Conservation (phyloP, 2,113 vertebrate species). For the Aptenodytes forsteri region DNA sequence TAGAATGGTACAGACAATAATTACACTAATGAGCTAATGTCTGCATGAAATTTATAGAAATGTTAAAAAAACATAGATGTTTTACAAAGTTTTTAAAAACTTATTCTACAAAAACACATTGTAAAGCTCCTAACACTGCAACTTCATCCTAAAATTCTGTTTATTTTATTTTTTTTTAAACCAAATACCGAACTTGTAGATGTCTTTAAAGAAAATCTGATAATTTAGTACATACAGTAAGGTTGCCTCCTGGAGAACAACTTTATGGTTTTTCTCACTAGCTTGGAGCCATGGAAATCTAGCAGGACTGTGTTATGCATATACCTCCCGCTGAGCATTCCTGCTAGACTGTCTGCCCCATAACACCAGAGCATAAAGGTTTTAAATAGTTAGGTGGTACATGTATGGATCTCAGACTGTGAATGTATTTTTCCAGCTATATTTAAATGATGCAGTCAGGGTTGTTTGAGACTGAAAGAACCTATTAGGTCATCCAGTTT, state of each 20-base stretch:
- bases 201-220: background rate
- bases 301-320: background rate
- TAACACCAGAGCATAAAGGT: background rate
- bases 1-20: background rate
- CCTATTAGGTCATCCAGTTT: background rate
- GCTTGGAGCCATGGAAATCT: background rate
- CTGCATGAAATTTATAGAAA: background rate
- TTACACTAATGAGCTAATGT: background rate
- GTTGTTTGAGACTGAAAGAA: background rate
- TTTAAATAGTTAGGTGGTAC: background rate
- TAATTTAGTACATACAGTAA: background rate
- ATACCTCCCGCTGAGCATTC: background rate
- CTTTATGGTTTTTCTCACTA: background rate
- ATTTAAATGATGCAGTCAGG: background rate
- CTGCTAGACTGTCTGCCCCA: background rate
- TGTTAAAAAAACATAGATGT: background rate
- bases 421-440: slow-evolving; percentile 4
- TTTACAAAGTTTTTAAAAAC: background rate
- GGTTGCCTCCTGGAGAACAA: background rate
- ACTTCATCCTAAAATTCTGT: background rate
- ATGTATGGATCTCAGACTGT: background rate
- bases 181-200: background rate
- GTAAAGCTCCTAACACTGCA: background rate
- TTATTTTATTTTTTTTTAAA: background rate
- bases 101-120: background rate